Evolutionary conservation across 1,140 invertebrate species (phyloP).

Genomic region (Lycorma delicatula): DNA sequence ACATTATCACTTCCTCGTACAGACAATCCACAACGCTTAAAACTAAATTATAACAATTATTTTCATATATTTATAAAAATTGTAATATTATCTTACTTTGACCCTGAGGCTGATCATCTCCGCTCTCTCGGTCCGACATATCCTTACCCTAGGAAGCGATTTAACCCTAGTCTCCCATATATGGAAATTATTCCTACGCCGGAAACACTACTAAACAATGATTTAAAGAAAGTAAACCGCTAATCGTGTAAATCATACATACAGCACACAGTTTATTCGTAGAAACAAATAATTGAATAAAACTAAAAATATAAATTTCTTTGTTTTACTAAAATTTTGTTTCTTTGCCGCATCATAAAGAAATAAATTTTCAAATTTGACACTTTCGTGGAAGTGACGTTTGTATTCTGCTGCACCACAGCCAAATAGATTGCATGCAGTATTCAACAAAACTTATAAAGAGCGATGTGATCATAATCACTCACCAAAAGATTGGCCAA

Average conservation of each 20-base stretch:
- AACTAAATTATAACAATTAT: no score
- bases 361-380: background rate
- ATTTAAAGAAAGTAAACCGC: conserved; percentile 12
- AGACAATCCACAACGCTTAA: no score
- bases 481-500: no score
- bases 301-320: background rate
- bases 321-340: background rate
- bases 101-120: conserved; percentile 41
- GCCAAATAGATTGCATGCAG: no score
- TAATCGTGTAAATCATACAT: background rate
- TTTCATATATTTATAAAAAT: no score
- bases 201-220: conserved; percentile 3
- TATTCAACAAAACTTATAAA: no score
- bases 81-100: conserved; percentile 35
- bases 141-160: conserved; percentile 34
- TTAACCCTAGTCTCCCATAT: conserved; percentile 27
- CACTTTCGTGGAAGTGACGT: conserved; percentile 2
- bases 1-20: no score
- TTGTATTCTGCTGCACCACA: conserved; percentile 1
- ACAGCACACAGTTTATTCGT: background rate
- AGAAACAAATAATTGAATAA: background rate
- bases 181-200: conserved; percentile 29
- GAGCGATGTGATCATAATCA: no score
- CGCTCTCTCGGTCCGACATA: conserved; percentile 43
- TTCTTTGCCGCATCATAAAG: background rate